phyloP scores from a whole-genome alignment of 2,113 vertebrate species.

The Rissa tridactyla region DNA sequence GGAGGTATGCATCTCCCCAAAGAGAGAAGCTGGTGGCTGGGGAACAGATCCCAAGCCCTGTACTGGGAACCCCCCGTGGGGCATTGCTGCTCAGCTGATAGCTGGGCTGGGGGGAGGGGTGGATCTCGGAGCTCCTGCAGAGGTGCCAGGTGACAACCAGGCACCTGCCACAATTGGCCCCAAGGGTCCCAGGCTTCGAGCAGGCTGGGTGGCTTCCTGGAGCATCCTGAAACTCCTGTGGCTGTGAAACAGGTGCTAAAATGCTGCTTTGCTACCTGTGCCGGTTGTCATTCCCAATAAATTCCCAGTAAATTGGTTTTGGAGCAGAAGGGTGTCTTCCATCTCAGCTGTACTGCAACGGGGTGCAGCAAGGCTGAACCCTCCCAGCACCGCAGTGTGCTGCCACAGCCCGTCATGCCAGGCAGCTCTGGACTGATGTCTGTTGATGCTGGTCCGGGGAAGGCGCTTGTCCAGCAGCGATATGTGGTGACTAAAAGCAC shows the following conservation, averaged over 20 bases:
- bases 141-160: not conserved
- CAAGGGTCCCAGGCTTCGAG: not conserved
- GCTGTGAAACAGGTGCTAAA: not conserved
- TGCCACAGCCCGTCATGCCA: rapidly evolving
- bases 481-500: not conserved
- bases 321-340: not conserved
- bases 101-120: not conserved
- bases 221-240: not conserved
- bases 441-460: not conserved
- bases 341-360: rapidly evolving
- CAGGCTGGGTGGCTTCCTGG: not conserved
- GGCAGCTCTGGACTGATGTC: not conserved
- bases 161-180: not conserved
- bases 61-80: rapidly evolving
- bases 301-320: not conserved
- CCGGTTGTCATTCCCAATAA: not conserved
- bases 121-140: not conserved
- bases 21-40: not conserved
- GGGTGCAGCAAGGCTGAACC: not conserved
- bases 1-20: too few relatives aligned
- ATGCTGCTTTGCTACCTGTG: not conserved
- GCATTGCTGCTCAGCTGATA: rapidly evolving
- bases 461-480: rapidly evolving
- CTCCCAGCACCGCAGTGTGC: rapidly evolving
- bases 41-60: not conserved